Evolutionary conservation across 2,797 vertebrate species (phyloP).

Genomic region (Neopelma chrysocephalum): DNA sequence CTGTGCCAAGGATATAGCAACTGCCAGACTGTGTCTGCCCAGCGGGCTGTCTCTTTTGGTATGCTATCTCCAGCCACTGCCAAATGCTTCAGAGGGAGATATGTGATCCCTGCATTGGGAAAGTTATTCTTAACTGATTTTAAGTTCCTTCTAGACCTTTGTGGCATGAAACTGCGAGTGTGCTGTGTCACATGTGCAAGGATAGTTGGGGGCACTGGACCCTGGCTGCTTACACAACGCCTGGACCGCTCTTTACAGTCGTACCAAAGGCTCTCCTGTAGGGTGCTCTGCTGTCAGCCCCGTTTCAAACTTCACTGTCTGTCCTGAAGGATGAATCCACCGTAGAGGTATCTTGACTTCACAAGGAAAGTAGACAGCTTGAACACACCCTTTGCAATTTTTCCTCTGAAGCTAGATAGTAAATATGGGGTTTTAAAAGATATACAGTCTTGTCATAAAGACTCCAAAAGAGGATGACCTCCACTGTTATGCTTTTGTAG

Average conservation of each 20-base stretch:
- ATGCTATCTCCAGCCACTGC: background rate
- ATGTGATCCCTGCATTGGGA: background rate
- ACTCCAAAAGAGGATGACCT: background rate
- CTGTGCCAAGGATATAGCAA: background rate
- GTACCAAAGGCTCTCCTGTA: rapidly evolving
- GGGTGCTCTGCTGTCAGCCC: background rate
- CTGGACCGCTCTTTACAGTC: rapidly evolving
- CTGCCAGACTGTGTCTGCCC: slow-evolving; percentile 10
- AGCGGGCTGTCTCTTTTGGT: background rate
- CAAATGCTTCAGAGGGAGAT: slow-evolving; percentile 10
- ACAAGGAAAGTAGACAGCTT: background rate
- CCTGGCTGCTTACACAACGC: background rate
- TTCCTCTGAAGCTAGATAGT: background rate
- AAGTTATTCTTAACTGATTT: background rate
- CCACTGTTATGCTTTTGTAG: background rate
- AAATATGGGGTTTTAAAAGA: background rate
- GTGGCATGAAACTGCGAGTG: background rate
- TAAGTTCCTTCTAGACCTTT: background rate
- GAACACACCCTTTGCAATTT: background rate
- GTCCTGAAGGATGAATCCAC: background rate
- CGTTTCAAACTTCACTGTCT: background rate
- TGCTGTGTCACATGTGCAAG: background rate
- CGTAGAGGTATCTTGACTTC: background rate
- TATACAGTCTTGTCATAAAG: background rate
- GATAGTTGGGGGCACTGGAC: background rate